Conservation (phyloP, 2,113 vertebrate species). For the Pomatostomus ruficeps region DNA sequence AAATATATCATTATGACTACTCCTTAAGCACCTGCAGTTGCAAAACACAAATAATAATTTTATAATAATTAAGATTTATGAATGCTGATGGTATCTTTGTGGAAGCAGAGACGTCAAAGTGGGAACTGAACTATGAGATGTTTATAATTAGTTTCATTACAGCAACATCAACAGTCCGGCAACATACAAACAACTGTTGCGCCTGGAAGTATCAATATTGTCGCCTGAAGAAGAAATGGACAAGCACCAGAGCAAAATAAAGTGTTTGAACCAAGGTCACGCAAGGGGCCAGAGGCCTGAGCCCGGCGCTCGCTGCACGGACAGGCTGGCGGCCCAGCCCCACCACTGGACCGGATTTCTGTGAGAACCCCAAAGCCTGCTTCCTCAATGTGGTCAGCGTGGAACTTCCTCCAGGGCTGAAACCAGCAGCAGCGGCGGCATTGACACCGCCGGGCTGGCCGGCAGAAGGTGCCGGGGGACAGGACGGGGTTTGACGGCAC, state of each 20-base stretch:
- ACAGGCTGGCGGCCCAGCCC: not conserved
- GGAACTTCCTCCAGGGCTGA: not conserved
- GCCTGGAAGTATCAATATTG: not conserved
- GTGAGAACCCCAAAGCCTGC: not conserved
- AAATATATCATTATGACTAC: not conserved
- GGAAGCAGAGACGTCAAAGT: not conserved
- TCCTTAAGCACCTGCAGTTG: not conserved
- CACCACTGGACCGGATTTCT: fast-evolving
- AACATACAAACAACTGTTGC: not conserved
- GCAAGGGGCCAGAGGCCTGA: fast-evolving
- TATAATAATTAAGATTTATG: not conserved
- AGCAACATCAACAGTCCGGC: not conserved
- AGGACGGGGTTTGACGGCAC: fast-evolving
- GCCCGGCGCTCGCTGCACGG: fast-evolving
- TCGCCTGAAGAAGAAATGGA: not conserved
- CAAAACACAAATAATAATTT: not conserved
- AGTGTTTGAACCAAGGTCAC: fast-evolving
- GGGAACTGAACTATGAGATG: not conserved
- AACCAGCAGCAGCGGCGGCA: not conserved
- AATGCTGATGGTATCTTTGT: not conserved
- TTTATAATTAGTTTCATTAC: not conserved
- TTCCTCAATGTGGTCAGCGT: not conserved
- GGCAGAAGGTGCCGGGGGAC: not conserved
- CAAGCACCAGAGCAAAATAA: not conserved
- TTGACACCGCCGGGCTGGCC: fast-evolving